These are phyloP conservation scores for Halocynthia roretzi DNA, from an alignment of 23 tunicate genomes.

Conservation along the genomic window DNA sequence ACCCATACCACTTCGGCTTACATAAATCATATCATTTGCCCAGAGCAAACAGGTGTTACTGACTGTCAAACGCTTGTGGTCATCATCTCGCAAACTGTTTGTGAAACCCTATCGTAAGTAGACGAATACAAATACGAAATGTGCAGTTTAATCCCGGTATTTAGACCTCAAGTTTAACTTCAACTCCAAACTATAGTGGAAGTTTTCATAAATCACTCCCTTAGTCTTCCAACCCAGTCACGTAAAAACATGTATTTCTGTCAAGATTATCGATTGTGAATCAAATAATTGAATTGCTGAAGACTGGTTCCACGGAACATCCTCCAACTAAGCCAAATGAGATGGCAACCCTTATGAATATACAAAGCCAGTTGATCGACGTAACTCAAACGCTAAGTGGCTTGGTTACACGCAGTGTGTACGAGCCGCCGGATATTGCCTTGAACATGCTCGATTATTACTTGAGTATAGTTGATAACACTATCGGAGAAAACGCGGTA, in stretches of 20 bases:
- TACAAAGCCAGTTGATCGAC: constrained; percentile 20
- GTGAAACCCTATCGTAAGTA: not conserved
- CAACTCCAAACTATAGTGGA: no score
- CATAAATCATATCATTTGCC: not conserved
- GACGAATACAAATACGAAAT: no score
- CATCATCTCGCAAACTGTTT: not conserved
- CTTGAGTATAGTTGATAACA: constrained; percentile 51
- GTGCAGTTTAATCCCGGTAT: no score
- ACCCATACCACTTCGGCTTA: not conserved
- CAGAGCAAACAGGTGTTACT: not conserved
- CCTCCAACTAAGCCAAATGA: constrained; percentile 15
- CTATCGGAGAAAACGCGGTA: constrained; percentile 41
- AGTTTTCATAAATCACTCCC: no score
- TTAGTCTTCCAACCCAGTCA: not conserved
- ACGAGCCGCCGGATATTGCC: not conserved
- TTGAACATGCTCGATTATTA: constrained; percentile 40
- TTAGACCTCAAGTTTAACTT: no score
- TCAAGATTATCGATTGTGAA: not conserved
- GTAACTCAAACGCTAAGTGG: constrained; percentile 24
- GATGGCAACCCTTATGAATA: constrained; percentile 38
- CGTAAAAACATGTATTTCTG: not conserved
- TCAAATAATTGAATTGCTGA: not conserved
- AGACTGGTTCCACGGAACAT: not conserved
- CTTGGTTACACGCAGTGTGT: not conserved
- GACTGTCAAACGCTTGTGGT: not conserved